Conservation (phyloP, 2,113 vertebrate genomes). For the Sardina pilchardus region DNA sequence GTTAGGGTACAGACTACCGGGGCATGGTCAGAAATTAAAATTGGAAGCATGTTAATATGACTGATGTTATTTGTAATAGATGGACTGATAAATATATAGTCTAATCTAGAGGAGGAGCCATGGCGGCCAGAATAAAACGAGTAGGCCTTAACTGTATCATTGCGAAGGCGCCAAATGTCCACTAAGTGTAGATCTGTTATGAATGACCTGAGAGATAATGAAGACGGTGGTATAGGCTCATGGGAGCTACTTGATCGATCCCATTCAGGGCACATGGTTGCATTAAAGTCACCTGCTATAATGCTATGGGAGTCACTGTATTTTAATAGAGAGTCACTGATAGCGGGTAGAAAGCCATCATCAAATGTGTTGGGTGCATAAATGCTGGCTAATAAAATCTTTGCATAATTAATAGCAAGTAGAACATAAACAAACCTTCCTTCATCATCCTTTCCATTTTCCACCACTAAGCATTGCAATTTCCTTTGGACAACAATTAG, state of each 20-base stretch:
- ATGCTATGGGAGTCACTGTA: too few species aligned
- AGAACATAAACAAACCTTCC: too few species aligned
- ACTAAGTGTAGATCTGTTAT: not conserved
- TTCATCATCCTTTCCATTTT: not conserved
- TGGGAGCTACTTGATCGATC: too few species aligned
- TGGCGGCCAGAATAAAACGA: not conserved
- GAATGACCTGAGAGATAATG: not conserved
- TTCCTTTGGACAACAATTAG: not conserved
- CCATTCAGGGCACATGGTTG: too few species aligned
- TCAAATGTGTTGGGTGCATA: not conserved
- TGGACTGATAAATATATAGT: not conserved
- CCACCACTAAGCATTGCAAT: not conserved
- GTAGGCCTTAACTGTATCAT: not conserved
- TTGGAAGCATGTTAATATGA: not conserved
- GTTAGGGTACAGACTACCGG: not conserved
- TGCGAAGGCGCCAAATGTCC: not conserved
- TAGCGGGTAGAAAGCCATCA: not conserved
- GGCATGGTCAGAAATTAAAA: not conserved
- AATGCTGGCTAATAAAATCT: not conserved
- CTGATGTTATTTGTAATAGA: not conserved
- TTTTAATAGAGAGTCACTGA: too few species aligned
- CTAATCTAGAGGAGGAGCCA: not conserved
- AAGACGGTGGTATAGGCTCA: too few species aligned
- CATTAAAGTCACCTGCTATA: too few species aligned
- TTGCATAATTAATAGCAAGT: too few species aligned